Percentiles rank a stretch among this genome's conserved stretches.
phyloP scores from a whole-genome alignment of 2,113 vertebrate species.

The Proteles cristata region DNA sequence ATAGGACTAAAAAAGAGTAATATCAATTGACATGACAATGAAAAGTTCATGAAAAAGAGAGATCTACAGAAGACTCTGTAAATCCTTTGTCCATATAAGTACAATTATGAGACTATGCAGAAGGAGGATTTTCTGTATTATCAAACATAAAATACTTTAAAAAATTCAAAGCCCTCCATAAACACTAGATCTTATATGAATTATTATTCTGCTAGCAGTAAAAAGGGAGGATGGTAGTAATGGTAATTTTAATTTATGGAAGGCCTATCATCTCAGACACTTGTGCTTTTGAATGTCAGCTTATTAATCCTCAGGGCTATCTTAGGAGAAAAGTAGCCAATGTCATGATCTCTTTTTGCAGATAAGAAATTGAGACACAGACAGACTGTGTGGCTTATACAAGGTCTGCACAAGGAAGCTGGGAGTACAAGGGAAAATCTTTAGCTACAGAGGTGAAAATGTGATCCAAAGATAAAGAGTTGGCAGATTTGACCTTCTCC shows the following conservation, averaged over 20 bases:
- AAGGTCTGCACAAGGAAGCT: background rate
- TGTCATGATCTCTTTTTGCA: background rate
- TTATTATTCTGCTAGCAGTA: slow-evolving; percentile 25
- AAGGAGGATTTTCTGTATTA: background rate
- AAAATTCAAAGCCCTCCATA: slow-evolving; percentile 34
- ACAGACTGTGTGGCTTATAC: background rate
- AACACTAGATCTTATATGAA: background rate
- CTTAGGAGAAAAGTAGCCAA: slow-evolving; percentile 21
- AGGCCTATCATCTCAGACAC: background rate
- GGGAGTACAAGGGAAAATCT: background rate
- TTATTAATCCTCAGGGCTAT: slow-evolving; percentile 24
- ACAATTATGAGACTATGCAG: background rate
- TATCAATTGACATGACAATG: background rate
- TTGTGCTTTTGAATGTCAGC: slow-evolving; percentile 24
- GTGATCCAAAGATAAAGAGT: background rate
- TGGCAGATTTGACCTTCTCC: background rate
- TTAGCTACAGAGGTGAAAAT: slow-evolving; percentile 28
- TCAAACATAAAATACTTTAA: background rate
- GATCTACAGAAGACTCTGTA: background rate
- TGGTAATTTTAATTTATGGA: slow-evolving; percentile 47
- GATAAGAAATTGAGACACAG: slow-evolving; percentile 55
- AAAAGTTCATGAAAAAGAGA: background rate
- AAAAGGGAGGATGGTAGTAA: background rate
- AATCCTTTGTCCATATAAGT: background rate
- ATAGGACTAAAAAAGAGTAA: background rate